These are phyloP conservation scores for Tragelaphus imberbis DNA, from an alignment of 2,113 vertebrate genomes.

Conservation along the genomic window DNA sequence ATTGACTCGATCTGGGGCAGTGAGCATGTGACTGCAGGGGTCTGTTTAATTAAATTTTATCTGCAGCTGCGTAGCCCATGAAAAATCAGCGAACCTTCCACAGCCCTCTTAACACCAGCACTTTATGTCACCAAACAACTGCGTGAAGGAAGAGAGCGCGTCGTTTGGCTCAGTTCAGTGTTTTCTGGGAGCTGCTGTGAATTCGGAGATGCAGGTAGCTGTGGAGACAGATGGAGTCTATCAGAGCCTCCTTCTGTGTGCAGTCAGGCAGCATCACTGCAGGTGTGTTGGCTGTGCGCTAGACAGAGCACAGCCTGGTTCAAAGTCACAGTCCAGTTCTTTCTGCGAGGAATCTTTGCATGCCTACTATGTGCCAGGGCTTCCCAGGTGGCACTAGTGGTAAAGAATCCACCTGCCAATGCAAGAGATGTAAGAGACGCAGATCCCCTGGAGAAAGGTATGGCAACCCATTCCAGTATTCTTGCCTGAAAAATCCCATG, in stretches of 20 bases:
- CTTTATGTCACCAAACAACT: neutral
- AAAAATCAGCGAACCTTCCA: neutral
- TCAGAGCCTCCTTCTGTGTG: neutral
- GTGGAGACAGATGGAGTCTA: too few relatives aligned
- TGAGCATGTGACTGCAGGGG: neutral
- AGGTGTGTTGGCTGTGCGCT: neutral
- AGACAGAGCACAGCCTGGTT: neutral
- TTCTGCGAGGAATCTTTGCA: neutral
- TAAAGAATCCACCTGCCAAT: neutral
- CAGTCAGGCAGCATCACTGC: accelerated
- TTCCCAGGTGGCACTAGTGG: neutral
- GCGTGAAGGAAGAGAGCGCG: neutral
- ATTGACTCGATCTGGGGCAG: neutral
- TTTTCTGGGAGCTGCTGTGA: neutral
- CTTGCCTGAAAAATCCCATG: neutral
- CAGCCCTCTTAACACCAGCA: neutral
- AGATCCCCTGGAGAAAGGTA: neutral
- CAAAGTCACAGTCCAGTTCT: neutral
- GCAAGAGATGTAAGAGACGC: neutral
- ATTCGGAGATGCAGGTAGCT: neutral
- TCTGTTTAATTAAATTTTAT: constrained; percentile 60
- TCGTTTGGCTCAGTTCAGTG: neutral
- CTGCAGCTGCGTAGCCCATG: neutral
- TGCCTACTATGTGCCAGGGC: neutral
- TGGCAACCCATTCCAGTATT: neutral